Conservation (phyloP, 1,140 invertebrate genomes). For the Brachionus sp. region DNA sequence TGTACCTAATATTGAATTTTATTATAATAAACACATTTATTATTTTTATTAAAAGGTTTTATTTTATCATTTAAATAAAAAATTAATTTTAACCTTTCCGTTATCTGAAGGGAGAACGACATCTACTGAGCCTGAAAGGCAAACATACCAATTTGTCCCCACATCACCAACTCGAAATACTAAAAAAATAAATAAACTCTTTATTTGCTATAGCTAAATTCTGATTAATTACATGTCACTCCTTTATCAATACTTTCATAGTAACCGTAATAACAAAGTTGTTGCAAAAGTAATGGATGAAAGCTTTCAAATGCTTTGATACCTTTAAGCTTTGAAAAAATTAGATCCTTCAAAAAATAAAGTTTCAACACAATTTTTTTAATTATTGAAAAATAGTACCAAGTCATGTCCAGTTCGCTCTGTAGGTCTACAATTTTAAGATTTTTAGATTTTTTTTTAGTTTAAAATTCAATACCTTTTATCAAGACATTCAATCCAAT, state of each 20-base stretch:
- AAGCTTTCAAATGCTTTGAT: slow-evolving; percentile 67
- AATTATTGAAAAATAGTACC: neutral
- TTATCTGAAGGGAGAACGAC: slow-evolving; percentile 64
- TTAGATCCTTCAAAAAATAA: slow-evolving; percentile 51
- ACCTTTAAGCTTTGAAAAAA: slow-evolving; percentile 58
- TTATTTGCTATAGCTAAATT: neutral
- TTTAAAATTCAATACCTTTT: slow-evolving; percentile 47
- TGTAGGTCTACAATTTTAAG: slow-evolving; percentile 63
- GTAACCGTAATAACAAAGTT: slow-evolving; percentile 69
- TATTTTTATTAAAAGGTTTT: neutral
- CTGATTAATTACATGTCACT: slow-evolving; percentile 68
- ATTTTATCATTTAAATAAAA: slow-evolving; percentile 55
- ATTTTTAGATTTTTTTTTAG: neutral
- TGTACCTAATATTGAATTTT: slow-evolving; percentile 61
- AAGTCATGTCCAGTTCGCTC: slow-evolving; percentile 71
- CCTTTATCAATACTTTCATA: slow-evolving; percentile 75
- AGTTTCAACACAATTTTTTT: neutral
- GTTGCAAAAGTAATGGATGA: slow-evolving; percentile 69
- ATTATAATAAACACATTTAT: neutral
- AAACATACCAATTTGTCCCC: slow-evolving; percentile 74
- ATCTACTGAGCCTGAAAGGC: slow-evolving; percentile 69
- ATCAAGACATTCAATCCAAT: slow-evolving; percentile 50
- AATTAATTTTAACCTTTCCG: slow-evolving; percentile 53
- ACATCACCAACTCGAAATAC: slow-evolving; percentile 74
- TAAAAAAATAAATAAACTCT: slow-evolving; percentile 58